Evolutionary conservation across 2,888 invertebrate species (phyloP).

Genomic region (Chymomyza fuscimana): DNA sequence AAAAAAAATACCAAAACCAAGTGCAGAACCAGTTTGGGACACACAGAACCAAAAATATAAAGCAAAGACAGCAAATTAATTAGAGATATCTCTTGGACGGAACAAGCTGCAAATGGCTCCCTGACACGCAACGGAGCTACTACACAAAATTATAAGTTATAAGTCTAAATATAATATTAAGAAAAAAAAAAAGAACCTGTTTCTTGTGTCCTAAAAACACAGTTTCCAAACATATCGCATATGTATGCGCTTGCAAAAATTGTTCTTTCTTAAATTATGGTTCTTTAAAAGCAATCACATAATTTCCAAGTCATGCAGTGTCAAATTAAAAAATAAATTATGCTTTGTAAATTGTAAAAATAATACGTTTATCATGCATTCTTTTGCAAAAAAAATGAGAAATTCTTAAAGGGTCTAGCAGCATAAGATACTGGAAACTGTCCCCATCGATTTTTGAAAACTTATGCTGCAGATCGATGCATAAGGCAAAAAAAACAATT

Average conservation of each 20-base stretch:
- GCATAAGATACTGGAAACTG: no score
- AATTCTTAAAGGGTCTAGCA: no score
- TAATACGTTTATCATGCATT: no score
- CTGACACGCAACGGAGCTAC: neutral
- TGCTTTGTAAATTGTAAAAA: no score
- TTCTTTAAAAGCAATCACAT: neutral
- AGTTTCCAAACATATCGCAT: neutral
- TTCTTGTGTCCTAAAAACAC: neutral
- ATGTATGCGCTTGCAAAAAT: neutral
- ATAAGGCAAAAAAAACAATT: no score
- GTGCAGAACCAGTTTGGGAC: neutral
- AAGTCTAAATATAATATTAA: neutral
- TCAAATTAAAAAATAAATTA: no score
- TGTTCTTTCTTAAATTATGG: neutral
- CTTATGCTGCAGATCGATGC: no score
- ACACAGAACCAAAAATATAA: neutral
- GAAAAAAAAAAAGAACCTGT: neutral
- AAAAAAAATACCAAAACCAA: neutral
- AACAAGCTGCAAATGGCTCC: neutral
- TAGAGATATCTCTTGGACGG: neutral
- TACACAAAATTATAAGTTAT: neutral
- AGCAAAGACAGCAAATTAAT: neutral
- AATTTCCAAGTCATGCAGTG: no score
- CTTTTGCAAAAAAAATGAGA: no score
- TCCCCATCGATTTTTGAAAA: no score